Evolutionary conservation across 2,888 invertebrate genomes (phyloP).

Genomic region (Machimus atricapillus): DNA sequence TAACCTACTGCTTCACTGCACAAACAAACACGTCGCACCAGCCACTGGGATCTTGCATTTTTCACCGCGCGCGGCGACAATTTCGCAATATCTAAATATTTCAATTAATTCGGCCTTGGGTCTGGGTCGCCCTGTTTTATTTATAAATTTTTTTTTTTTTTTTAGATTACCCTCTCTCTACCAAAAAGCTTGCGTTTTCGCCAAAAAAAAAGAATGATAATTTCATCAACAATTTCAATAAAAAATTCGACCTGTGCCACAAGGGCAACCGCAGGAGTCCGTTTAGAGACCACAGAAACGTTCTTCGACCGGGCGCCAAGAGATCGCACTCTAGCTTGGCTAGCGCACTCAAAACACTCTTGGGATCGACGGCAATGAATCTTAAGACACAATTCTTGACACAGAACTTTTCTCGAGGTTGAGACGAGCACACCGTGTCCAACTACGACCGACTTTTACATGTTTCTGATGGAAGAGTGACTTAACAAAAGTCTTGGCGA

Average conservation of each 20-base stretch:
- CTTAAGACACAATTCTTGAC: constrained; percentile 11
- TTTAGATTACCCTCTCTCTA: not conserved
- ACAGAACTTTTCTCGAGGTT: not conserved
- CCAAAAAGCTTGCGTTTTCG: not conserved
- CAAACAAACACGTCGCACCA: constrained; percentile 5
- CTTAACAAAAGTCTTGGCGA: constrained; percentile 20
- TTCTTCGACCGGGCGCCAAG: constrained; percentile 3
- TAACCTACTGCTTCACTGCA: not conserved
- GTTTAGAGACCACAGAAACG: not conserved
- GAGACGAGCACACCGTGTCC: constrained; percentile 3
- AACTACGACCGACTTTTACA: constrained; percentile 36
- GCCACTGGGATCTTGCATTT: not conserved
- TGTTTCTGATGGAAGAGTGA: constrained; percentile 41
- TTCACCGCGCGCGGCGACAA: not conserved
- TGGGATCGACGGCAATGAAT: not conserved
- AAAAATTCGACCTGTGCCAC: not conserved
- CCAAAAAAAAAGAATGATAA: not conserved
- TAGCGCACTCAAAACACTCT: not conserved
- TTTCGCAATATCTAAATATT: constrained; percentile 2
- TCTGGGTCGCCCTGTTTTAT: not conserved
- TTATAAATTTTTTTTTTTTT: not conserved
- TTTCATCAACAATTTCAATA: not conserved
- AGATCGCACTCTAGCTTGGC: not conserved
- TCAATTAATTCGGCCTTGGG: not conserved
- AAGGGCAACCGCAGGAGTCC: not conserved